phyloP scores from a whole-genome alignment of 2,797 vertebrate species.

The Yasuhikotakia modesta region DNA sequence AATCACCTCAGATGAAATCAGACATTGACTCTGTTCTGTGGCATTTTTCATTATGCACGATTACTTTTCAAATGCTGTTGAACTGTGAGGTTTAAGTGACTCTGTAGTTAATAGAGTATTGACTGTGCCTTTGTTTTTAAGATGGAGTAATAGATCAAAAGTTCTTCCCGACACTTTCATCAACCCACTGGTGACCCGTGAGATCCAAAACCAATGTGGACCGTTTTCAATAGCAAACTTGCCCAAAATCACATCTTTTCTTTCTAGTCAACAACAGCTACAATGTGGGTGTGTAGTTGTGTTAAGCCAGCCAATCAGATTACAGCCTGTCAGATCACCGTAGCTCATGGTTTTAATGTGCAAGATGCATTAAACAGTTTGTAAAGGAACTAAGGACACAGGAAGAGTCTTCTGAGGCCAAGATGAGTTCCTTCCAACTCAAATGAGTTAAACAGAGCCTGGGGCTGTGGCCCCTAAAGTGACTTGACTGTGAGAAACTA shows the following conservation, averaged over 20 bases:
- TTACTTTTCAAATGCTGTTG: background rate
- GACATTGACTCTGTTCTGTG: background rate
- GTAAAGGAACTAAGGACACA: background rate
- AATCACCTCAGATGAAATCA: background rate
- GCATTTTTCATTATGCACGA: background rate
- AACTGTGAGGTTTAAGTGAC: slow-evolving; percentile 10
- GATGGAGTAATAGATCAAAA: background rate
- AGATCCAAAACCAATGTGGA: background rate
- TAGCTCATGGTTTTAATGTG: background rate
- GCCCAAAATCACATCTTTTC: background rate
- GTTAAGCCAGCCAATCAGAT: slow-evolving; percentile 8
- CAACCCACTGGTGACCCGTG: background rate
- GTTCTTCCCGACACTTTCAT: background rate
- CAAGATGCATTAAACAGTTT: background rate
- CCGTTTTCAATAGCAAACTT: background rate
- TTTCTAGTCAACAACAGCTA: background rate
- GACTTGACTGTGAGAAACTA: background rate
- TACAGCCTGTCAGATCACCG: background rate
- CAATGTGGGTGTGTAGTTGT: background rate
- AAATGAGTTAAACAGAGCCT: background rate
- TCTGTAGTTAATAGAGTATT: slow-evolving; percentile 32
- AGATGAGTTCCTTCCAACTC: background rate
- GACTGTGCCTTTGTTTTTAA: background rate
- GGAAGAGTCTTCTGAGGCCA: too few relatives aligned
- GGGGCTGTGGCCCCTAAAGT: background rate